phyloP scores from a whole-genome alignment of 2,888 invertebrate species.

The Philereme vetulata region DNA sequence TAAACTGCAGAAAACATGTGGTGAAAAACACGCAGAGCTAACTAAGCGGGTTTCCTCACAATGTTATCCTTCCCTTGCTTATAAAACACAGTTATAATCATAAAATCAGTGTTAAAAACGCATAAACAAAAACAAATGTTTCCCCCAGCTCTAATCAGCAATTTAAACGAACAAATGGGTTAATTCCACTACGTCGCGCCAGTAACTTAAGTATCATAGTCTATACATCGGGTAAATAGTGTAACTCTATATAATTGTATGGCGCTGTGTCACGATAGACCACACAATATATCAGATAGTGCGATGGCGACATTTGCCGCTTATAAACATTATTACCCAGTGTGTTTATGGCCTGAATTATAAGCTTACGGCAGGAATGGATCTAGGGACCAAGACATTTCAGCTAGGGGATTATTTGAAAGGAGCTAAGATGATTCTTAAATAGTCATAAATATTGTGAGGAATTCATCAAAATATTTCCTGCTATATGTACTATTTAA shows the following conservation, averaged over 20 bases:
- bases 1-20: no score
- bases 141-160: constrained; percentile 23
- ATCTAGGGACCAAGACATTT: neutral
- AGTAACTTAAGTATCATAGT: constrained; percentile 20
- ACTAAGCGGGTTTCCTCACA: no score
- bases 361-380: neutral
- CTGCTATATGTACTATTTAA: no score
- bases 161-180: constrained; percentile 29
- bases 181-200: constrained; percentile 16
- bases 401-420: no score
- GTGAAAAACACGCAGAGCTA: no score
- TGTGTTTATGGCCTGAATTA: constrained; percentile 35
- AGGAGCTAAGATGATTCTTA: no score
- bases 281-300: constrained; percentile 32
- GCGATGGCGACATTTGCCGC: constrained; percentile 30
- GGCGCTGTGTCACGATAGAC: constrained; percentile 21
- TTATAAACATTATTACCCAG: constrained; percentile 38
- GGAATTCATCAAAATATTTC: no score
- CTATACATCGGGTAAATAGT: constrained; percentile 24
- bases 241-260: constrained; percentile 34
- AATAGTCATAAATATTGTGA: no score
- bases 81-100: no score
- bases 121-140: constrained; percentile 7
- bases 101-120: neutral
- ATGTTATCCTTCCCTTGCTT: no score